Percentiles rank a stretch among this genome's conserved stretches.
These are phyloP conservation scores for Papilio gigon DNA, from an alignment of 2,888 invertebrate genomes.

Conservation along the genomic window DNA sequence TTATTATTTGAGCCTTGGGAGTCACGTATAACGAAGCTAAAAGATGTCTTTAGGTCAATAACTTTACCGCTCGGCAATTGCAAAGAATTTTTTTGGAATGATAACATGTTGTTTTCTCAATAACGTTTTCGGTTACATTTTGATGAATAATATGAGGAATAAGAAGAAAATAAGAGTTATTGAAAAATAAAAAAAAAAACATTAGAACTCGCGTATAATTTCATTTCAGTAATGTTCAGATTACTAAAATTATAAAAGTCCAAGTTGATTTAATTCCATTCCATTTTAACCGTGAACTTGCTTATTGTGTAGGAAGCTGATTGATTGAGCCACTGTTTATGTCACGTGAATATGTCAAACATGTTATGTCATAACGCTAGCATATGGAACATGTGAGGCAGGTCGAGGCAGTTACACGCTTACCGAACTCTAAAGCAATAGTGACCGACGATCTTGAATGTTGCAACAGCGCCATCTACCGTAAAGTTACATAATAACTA, in stretches of 20 bases:
- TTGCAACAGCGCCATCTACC: constrained; percentile 3
- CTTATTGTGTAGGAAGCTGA: background rate
- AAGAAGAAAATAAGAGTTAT: background rate
- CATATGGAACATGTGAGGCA: constrained; percentile 22
- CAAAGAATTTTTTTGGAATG: background rate
- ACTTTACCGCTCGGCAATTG: background rate
- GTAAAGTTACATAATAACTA: constrained; percentile 1
- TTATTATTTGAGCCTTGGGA: background rate
- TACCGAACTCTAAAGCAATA: constrained; percentile 26
- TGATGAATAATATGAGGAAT: background rate
- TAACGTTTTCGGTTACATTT: background rate
- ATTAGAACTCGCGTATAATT: no score
- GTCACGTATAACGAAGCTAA: background rate
- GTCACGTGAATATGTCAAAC: constrained; percentile 22
- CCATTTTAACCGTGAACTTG: no score
- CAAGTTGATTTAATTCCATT: no score
- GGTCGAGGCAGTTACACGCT: constrained; percentile 25
- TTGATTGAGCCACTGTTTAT: background rate
- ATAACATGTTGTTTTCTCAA: background rate
- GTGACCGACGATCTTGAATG: constrained; percentile 1
- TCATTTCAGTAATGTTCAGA: no score
- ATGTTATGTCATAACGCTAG: constrained; percentile 17
- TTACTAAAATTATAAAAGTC: no score
- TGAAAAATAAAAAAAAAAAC: background rate
- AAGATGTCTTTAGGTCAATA: constrained; percentile 2